These are phyloP conservation scores for Parnassius orleans DNA, from an alignment of 2,888 invertebrate genomes.

Conservation along the genomic window DNA sequence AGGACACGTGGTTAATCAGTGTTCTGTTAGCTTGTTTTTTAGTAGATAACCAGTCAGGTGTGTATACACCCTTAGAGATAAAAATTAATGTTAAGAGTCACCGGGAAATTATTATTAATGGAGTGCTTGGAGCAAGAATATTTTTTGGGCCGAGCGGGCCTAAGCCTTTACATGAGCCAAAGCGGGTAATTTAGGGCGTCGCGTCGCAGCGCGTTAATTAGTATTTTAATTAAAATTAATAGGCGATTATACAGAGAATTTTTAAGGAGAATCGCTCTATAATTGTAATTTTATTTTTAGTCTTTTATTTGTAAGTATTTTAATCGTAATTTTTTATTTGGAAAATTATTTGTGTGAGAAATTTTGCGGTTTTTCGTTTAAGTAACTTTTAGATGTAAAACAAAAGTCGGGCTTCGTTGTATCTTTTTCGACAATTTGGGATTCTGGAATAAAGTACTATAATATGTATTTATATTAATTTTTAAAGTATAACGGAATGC, in stretches of 20 bases:
- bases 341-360: too few relatives aligned
- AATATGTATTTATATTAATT: too few relatives aligned
- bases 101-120: conserved; percentile 61
- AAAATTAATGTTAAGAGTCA: conserved; percentile 34
- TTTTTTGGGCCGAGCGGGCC: conserved; percentile 53
- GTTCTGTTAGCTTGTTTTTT: too few relatives aligned
- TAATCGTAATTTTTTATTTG: too few relatives aligned
- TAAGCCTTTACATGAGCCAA: conserved; percentile 59
- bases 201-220: conserved; percentile 62
- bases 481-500: too few relatives aligned
- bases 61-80: conserved; percentile 18
- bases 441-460: too few relatives aligned
- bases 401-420: too few relatives aligned
- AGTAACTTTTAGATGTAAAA: too few relatives aligned
- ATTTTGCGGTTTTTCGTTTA: too few relatives aligned
- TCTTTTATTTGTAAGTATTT: conserved; percentile 1
- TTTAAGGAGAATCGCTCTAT: conserved; percentile 43
- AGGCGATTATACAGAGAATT: conserved; percentile 60
- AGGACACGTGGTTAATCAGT: too few relatives aligned
- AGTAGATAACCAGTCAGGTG: background rate
- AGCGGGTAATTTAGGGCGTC: conserved; percentile 63
- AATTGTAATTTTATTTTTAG: conserved; percentile 36
- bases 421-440: too few relatives aligned
- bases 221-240: conserved; percentile 75
- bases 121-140: conserved; percentile 58